Base-by-base conservation (phyloP, 2,888 invertebrate genomes). In the Brenthis hecate region DNA sequence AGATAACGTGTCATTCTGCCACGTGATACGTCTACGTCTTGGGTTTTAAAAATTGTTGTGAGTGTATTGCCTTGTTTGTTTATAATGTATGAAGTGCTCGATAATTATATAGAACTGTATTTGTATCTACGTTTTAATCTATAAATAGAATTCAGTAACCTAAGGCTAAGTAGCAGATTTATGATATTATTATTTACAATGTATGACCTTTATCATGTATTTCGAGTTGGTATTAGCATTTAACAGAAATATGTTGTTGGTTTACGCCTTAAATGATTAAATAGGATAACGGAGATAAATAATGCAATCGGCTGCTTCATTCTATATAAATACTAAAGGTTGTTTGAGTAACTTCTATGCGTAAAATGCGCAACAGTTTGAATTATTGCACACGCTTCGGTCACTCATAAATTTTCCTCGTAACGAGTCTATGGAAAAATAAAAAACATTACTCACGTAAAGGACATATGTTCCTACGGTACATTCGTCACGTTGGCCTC, bases 401-500 rank as follows among this genome's bases (percentile, higher is more conserved):
- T 56, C 55, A 56, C 56, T 56, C 67, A 28, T 62, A 67, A 67
- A 62, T 67, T 62, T 62, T 56, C 67, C 61, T 60, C 60, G 51
- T 50, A 67, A 60, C 50, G 60, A 55, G 48, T 58, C 43, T 58
- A 65, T 61, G 61, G 56, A 62, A 65, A 60, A 69, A 66, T 43
- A 62, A 61, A 68, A 67, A 62, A 60, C 57, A 69, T 55, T 47
- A 48, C 53, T 58, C 66, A 60, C 64, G 66, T 61, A 53, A 51
- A 28, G 56, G 60, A 65, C 56, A 53, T 56, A 50, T 56, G 61
- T 11, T 65, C 13, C 53, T 70, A 66, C 68, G 62, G 16, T 65
- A 58, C 70, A 66, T 72, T 65, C 55, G 72, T 72, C 72, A 72
- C 67, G 70, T 68, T 53, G 65, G 65, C 70, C 70, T 48, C 65